Base-by-base conservation (phyloP, 2,888 invertebrate genomes). In the Agrochola macilenta region DNA sequence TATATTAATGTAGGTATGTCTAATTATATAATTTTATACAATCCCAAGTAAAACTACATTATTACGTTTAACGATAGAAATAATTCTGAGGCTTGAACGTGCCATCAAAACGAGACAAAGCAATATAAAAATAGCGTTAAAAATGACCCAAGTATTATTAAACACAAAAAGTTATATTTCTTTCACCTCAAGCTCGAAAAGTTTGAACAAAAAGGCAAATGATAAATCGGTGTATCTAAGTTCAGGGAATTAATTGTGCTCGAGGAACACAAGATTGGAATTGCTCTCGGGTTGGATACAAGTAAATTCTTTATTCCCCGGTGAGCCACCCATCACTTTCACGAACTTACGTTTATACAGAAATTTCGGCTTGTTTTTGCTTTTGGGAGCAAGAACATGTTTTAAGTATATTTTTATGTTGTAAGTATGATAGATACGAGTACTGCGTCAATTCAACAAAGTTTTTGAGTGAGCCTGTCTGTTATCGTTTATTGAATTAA, bases 221-320 rank as follows among this genome's bases (percentile, higher is more conserved):
- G 90, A 91, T 91, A 89, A 90, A 91, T 89, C 86, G 89, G 78
- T 84, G 78, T 85, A 90, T 89, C 88, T 89, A 84, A 89, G 87
- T 87, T 89, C 84, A 76, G 82, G 83, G 86, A 90, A 90, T 90
- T 91, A 91, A 90, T 91, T 90, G 90, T 81, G 73, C 87, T 86
- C 88, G 77, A 87, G 81, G 83, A 83, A 83, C 87, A 87, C 79
- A 88, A 90, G 86, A 86, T 87, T 84, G 83, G 87, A 85, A 85
- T 88, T 83, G 78, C 76, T 86, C 75, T 76, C 68, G 82, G 85
- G 83, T 85, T 85, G 86, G 81, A 79, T 87, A 86, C 81, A 79
- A 86, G 81, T 87, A 86, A 81, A 87, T 87, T 87, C 83, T 83
- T 85, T 85, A 85, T 78, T 87, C 87, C 85, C 87, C 57, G 1